phyloP scores from a whole-genome alignment of 2,797 vertebrate species.

The Eulemur rubriventer region DNA sequence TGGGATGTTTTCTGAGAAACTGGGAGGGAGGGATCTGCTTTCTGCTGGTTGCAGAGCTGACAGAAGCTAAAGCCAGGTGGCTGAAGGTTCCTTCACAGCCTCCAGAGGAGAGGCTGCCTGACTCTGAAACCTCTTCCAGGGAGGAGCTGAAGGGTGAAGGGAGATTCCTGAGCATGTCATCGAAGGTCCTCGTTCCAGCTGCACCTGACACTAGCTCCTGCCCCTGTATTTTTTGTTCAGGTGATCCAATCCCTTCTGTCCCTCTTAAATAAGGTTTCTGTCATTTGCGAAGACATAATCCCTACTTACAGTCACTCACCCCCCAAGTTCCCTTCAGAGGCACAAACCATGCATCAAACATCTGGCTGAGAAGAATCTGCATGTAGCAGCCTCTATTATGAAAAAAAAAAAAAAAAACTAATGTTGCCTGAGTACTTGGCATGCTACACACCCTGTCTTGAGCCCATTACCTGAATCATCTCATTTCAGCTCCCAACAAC shows the following conservation, averaged over 20 bases:
- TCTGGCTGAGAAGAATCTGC: not conserved
- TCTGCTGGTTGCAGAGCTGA: not conserved
- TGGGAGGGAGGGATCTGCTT: not conserved
- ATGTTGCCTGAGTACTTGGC: not conserved
- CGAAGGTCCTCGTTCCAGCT: not conserved
- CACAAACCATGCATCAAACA: not conserved
- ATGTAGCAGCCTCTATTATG: not conserved
- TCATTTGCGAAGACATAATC: not conserved
- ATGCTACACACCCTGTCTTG: not conserved
- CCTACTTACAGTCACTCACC: not conserved
- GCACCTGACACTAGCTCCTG: fast-evolving
- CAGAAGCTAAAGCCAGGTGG: not conserved
- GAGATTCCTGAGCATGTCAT: not conserved
- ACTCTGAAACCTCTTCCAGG: not conserved
- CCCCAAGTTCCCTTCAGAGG: not conserved
- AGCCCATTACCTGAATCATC: not conserved
- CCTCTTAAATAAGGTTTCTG: not conserved
- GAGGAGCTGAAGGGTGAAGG: not conserved
- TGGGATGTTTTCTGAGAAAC: not conserved
- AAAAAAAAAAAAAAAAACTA: not conserved
- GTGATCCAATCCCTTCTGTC: not conserved
- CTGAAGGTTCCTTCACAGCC: not conserved
- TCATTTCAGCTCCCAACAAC: not conserved
- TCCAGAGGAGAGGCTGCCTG: not conserved
- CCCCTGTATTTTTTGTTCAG: not conserved